A percentile compares a stretch with the other conserved stretches of the same genome.
phyloP scores from a whole-genome alignment of 2,797 vertebrate genomes.

The Loris lydekkerianus region DNA sequence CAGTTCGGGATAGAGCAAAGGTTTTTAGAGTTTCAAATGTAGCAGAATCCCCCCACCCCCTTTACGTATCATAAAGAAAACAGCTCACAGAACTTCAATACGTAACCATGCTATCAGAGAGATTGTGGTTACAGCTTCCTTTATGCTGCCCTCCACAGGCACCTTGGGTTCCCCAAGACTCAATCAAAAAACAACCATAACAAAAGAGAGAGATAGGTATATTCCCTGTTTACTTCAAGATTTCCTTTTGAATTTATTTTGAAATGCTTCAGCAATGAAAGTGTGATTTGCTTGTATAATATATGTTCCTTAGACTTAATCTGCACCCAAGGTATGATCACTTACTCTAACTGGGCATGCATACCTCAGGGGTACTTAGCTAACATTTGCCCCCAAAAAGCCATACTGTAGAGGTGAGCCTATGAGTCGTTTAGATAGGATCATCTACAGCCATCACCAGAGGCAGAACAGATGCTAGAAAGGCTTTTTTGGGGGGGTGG shows the following conservation, averaged over 20 bases:
- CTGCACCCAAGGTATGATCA: background rate
- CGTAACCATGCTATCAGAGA: background rate
- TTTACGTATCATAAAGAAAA: background rate
- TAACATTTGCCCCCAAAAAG: background rate
- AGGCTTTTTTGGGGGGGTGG: background rate
- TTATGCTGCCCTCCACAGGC: background rate
- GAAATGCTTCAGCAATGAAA: background rate
- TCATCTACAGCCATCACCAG: background rate
- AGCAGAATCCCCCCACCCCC: no score
- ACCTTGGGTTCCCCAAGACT: background rate
- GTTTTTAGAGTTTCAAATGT: background rate
- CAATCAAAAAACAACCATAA: background rate
- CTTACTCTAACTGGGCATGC: background rate
- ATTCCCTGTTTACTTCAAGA: background rate
- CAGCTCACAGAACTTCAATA: background rate
- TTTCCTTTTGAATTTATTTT: background rate
- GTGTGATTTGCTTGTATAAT: background rate
- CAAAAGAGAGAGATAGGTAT: background rate
- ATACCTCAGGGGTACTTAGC: background rate
- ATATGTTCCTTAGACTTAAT: background rate
- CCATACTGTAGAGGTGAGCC: background rate
- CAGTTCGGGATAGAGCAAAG: no score
- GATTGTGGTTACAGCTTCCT: rapidly evolving
- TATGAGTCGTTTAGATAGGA: background rate
- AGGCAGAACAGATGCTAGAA: background rate